Base-by-base conservation (phyloP, 2,113 vertebrate species). In the Onychorhynchus coronatus region DNA sequence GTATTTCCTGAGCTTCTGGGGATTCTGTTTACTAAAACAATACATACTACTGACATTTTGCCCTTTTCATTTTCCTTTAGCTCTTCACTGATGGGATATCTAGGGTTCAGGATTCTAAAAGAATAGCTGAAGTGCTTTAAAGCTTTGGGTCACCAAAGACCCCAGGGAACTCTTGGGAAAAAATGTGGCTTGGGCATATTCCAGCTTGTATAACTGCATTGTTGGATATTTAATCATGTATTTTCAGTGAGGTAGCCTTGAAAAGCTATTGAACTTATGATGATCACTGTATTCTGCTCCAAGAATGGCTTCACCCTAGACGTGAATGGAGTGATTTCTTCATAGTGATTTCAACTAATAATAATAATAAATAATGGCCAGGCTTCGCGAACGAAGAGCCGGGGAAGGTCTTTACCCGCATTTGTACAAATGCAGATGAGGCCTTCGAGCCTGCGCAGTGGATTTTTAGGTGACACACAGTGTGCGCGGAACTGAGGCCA, bases 1-100 rank as follows among this genome's bases (percentile, higher is more conserved):
- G 73, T 68, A 88, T 95, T 94, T 96, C 65, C 25, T 6, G 85
- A 95, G 88, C 91, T 95, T 96, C 86, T 68, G 93, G 86, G 93
- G 77, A 95, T 97, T 95, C 89, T 98, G 95, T 96, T 75, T 79
- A 88, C 82, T 89, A 76, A 97, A 44, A 91, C 93, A 97, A 83
- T 83, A 80, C 61, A 85, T 88, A 70, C 71, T 91, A 22, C 83
- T 93, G 94, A 95, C 84, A 96, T 96, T 95, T 94, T 91, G 75
- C 86, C 94, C 92, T 97, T 95, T 97, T 84, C 13, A 41, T 91
- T 95, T 95, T 92, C 78, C n/a, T 95, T 91, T 75, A 73, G 70
- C 77, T 93, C 65, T 88, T 94, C 63, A 23, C 49, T 82, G 47
- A 17, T 37, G 22, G 11, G 10, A n/a, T 77, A 80, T 55, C 37